Evolutionary conservation across 2,888 invertebrate genomes (phyloP), one percentile per base, ranked within the genome.

Genomic region (Hoplodrina ambigua): DNA sequence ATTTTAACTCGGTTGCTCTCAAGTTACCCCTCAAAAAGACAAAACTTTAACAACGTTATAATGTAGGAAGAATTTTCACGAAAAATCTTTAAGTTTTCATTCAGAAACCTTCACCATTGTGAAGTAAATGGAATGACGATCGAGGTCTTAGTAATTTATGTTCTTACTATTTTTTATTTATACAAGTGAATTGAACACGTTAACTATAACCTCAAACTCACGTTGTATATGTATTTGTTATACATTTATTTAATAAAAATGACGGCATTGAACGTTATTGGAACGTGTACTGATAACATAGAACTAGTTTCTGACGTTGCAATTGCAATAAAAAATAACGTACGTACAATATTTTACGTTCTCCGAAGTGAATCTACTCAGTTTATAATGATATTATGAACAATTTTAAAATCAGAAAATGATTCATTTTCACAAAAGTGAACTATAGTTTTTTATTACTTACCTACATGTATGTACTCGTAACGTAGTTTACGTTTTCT

Each of bases 181-280:
- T 6, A 58, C 58, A 72, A 72, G 55, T 67, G 64, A 49, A 65
- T 15, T 52, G 30, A 62, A 46, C 52, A 64, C 60, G 62, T 78
- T 68, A 50, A 57, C 13, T 78, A 66, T 71, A 83, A 84, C 83
- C 85, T 84, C 81, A 81, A 77, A 84, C 3, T 57, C 53, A 30
- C 15, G 69, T 53, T 20, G 41, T 56, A 41, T 52, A 49, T 49
- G 17, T 61, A 52, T 61, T 33, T 72, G 33, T 61, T 59, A 54
- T 53, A 60, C 55, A 64, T 71, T 20, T 57, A 64, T 66, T 65
- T 64, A 72, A 80, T 78, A 66, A 59, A 68, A 76, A 73, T 74
- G 69, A 76, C 69, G 78, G 55, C 80, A 85, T 75, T 82, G 83
- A 71, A 69, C 68, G 62, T 72, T 69, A 71, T 75, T 78, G 71